These are phyloP conservation scores for Cyrtodaria siliqua DNA, from an alignment of 2,888 invertebrate species.

Conservation along the genomic window DNA sequence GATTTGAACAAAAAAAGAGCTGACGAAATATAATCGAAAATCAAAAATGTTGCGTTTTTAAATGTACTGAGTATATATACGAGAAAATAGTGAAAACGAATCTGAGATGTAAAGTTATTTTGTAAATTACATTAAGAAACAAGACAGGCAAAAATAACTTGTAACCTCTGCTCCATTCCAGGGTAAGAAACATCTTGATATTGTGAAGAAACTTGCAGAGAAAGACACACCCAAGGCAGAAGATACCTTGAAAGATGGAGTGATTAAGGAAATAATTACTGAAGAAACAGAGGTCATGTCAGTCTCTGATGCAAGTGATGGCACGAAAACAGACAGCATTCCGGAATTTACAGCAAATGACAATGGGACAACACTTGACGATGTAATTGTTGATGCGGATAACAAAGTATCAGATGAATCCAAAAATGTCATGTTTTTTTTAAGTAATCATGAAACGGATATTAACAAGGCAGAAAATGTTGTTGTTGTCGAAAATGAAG, in stretches of 20 bases:
- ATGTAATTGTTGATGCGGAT: background rate
- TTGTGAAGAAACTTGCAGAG: background rate
- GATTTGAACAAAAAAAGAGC: no score
- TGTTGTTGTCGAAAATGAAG: constrained; percentile 1
- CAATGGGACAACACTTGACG: background rate
- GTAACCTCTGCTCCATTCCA: no score
- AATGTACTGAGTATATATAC: no score
- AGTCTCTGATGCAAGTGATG: background rate
- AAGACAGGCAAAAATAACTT: no score
- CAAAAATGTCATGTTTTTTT: no score
- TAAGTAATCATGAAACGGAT: background rate
- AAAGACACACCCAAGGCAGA: background rate
- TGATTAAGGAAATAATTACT: constrained; percentile 24
- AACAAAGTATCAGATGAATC: no score
- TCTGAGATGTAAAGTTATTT: no score
- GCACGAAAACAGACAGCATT: background rate
- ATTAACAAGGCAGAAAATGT: background rate
- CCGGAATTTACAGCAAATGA: background rate
- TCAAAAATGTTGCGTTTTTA: no score
- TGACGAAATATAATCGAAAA: no score
- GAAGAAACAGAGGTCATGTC: constrained; percentile 37
- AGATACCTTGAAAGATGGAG: background rate
- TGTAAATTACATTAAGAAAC: no score
- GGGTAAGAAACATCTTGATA: no score
- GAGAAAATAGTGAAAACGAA: no score